A percentile compares a stretch with the other conserved stretches of the same genome.
Conservation (phyloP, 2,888 invertebrate genomes). For the Sericinus montela region DNA sequence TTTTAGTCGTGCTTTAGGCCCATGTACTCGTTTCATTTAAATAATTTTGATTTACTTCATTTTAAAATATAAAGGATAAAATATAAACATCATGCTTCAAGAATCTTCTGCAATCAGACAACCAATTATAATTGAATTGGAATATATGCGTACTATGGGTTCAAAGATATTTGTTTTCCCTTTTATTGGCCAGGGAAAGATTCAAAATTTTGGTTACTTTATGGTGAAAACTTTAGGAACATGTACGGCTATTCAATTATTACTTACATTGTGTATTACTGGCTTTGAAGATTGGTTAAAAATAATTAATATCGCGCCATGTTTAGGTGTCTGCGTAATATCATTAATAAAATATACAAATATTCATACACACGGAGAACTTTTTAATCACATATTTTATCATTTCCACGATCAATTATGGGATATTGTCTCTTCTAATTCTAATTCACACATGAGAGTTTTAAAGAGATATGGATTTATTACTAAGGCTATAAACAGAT, state of each 20-base stretch:
- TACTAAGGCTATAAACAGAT: slow-evolving; percentile 38
- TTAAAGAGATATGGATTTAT: slow-evolving; percentile 38
- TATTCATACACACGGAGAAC: slow-evolving; percentile 37
- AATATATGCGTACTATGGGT: slow-evolving; percentile 41
- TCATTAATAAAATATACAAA: slow-evolving; percentile 48
- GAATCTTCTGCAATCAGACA: slow-evolving; percentile 26
- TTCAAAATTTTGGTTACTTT: slow-evolving; percentile 32
- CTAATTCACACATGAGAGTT: slow-evolving; percentile 35
- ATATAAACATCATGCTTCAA: not conserved
- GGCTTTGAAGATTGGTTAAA: slow-evolving; percentile 48
- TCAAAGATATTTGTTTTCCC: slow-evolving; percentile 50
- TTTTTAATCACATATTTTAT: slow-evolving; percentile 42
- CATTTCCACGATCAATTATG: slow-evolving; percentile 50
- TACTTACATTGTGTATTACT: slow-evolving; percentile 39
- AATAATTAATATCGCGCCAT: slow-evolving; percentile 55
- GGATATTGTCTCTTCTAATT: slow-evolving; percentile 36
- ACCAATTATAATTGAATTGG: slow-evolving; percentile 39
- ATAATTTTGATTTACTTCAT: not conserved
- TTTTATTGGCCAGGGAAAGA: slow-evolving; percentile 40
- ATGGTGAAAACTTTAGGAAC: slow-evolving; percentile 33
- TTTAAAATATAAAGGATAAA: slow-evolving; percentile 23
- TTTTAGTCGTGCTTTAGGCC: too few relatives aligned
- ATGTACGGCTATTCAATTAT: slow-evolving; percentile 44
- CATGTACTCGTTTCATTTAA: too few relatives aligned
- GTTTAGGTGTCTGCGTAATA: slow-evolving; percentile 54